Base-by-base conservation (phyloP, 2,113 vertebrate genomes). In the Lipotes vexillifer region DNA sequence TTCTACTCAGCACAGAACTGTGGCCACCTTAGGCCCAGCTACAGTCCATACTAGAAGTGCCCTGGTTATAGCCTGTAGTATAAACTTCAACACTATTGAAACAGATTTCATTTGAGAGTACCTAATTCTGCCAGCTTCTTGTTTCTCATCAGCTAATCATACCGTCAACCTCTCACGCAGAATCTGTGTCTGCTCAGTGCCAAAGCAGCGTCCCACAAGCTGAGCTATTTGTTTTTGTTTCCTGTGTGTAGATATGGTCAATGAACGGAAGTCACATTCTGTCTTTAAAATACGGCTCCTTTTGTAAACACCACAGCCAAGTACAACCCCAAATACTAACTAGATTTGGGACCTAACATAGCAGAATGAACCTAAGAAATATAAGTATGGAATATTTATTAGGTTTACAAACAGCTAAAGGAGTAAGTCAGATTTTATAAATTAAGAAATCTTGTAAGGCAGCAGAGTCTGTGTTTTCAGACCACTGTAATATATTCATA, bases 371-470 rank as follows among this genome's bases (percentile, higher is more conserved):
- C 1, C 41, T 33, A 55, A 82, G 55, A 94, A 78, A 86, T 90
- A 13, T 8, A 86, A 44, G 12, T 36, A 52, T 31, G 31, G 6
- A 57, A n/a, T 71, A 78, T 75, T 80, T 74, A 21, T 71, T 87
- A 38, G 8, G 3, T 49, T 96, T 83, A 69, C 27, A 84, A 96
- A 83, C 3, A 90, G 71, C 44, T 77, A 55, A 72, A 91, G 29
- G 11, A 94, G 2, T 68, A 77, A 65, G 12, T 13, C 23, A 46
- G 27, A 44, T 68, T 68, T 78, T 57, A 7, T 86, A 63, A 96
- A 63, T 61, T 89, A 81, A 88, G n/a, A 57, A 88, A 94, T 1
- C 5, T 81, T 59, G 15, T 72, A 82, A 80, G 31, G 33, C 49
- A 91, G 4, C 2, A 44, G 10, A 57, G 57, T 80, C 9, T 18